Base-by-base conservation (phyloP, 2,888 invertebrate species). In the Macrophya alboannulata region DNA sequence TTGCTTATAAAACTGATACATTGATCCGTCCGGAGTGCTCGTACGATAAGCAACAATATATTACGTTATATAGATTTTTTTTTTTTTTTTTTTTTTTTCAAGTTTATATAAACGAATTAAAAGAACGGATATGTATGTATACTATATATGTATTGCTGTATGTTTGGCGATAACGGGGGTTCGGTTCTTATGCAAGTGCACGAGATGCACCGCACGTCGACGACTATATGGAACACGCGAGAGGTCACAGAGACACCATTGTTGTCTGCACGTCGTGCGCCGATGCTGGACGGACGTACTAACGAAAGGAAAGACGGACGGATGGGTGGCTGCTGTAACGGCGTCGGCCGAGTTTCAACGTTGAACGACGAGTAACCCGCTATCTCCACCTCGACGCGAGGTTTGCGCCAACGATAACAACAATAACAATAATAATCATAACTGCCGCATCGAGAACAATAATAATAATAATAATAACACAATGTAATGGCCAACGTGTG, bases 231-330 rank as follows among this genome's bases (percentile, higher is more conserved):
- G 90, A 88, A 90, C 89, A 89, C 89, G 89, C 90, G 88, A 90
- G 90, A 91, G 91, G 90, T 90, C 91, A 89, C 90, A 90, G 90
- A 89, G 90, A 86, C 88, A 87, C 89, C 89, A 91, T 91, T 91
- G 91, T 91, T 91, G 91, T 90, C 91, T 91, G 88, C 86, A 85
- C 62, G 43, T 55, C 62, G 81, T 81, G 21, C 81, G 62, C n/a
- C 65, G 85, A 86, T 77, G 84, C 76, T 59, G 48, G 77, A 74
- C 12, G 48, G 51, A 48, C 84, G 84, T 51, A 83, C 86, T 51
- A 59, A 72, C 40, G 25, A 17, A 74, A 37, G 25, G 10, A 77
- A 10, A 17, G 77, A 74, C 43, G 17, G 72, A 74, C 25, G 25
- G 43, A 12, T 74, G 79, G 43, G 21, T 45, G 43, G 43, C 21